Base-by-base conservation (phyloP, 2,888 invertebrate species). In the Xestoiulus laeticollis region DNA sequence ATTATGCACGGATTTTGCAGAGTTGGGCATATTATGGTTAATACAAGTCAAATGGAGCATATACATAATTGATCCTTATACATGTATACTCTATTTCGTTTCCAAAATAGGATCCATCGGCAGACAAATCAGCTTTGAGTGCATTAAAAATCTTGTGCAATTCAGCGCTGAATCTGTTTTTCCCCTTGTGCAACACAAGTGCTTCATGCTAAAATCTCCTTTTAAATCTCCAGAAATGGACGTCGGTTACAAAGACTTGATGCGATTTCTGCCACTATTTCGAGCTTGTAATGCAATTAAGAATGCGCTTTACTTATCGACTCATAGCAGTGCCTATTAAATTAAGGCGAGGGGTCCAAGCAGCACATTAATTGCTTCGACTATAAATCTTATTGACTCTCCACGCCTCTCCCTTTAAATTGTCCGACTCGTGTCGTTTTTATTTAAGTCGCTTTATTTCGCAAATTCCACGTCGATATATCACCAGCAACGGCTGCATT, bases 381-480 rank as follows among this genome's bases (percentile, higher is more conserved):
- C 78, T 12, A 78, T 78, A 78, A 78, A 78, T 78, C 78, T 78
- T 78, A 78, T 78, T 30, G 78, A 78, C 78, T 78, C 30, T 78
- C 78, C 78, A 78, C 78, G 26, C 26, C 30, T 78, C 30, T 32
- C 26, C 30, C 68, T 68, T 22, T 10, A 78, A 78, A 78, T 78
- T 78, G 78, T 78, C 78, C 78, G 30, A 30, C 78, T 14, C 78
- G 30, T 78, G 78, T 78, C 78, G 78, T 78, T 32, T 78, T 26
- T 78, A 32, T 78, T 78, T 78, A 78, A 78, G 78, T 30, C 78
- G 68, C 12, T 26, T 68, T 68, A 68, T 68, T 68, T 68, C 68
- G 78, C 78, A 78, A 78, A 78, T 78, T 78, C 78, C 5, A 30
- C 78, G 30, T 12, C 78, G 30, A 78, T 78, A 78, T 30, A 78